Conservation (phyloP, 1,140 invertebrate genomes). For the Drosophila tristis region DNA sequence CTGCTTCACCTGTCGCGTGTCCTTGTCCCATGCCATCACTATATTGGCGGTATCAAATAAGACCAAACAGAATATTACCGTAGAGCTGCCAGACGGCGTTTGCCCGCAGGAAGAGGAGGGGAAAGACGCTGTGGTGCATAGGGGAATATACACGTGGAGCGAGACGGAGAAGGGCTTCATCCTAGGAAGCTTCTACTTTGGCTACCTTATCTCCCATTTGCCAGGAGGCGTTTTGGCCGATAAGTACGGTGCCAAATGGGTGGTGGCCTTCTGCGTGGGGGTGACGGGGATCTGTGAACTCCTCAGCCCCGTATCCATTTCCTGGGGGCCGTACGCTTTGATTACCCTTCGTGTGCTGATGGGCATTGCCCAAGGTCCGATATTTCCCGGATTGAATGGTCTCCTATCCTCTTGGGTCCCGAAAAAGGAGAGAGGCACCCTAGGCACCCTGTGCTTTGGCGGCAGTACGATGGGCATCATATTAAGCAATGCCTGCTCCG, state of each 20-base stretch:
- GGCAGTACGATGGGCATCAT: slow-evolving; percentile 89
- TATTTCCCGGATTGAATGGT: slow-evolving; percentile 89
- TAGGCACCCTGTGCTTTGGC: slow-evolving; percentile 89
- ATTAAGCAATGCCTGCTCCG: slow-evolving; percentile 88
- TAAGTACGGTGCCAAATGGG: slow-evolving; percentile 89
- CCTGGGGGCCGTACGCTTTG: slow-evolving; percentile 85
- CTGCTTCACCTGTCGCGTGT: slow-evolving; percentile 32
- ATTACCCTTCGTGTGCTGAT: slow-evolving; percentile 87
- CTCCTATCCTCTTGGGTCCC: slow-evolving; percentile 88
- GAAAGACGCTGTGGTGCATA: fast-evolving
- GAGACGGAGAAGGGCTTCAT: slow-evolving; percentile 70
- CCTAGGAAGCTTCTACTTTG: slow-evolving; percentile 89
- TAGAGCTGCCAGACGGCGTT: not conserved
- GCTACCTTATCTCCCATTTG: slow-evolving; percentile 89
- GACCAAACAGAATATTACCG: not conserved
- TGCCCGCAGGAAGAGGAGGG: not conserved
- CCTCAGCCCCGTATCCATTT: slow-evolving; percentile 3
- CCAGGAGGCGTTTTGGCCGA: slow-evolving; percentile 91
- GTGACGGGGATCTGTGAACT: slow-evolving; percentile 21
- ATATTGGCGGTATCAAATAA: slow-evolving; percentile 7
- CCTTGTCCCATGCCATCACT: slow-evolving; percentile 40
- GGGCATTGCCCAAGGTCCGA: slow-evolving; percentile 89
- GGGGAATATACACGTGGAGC: slow-evolving; percentile 31
- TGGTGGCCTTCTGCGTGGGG: slow-evolving; percentile 30
- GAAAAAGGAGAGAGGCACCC: slow-evolving; percentile 87